Evolutionary conservation across 2,113 vertebrate species (phyloP).

Genomic region (Psettodes erumei): DNA sequence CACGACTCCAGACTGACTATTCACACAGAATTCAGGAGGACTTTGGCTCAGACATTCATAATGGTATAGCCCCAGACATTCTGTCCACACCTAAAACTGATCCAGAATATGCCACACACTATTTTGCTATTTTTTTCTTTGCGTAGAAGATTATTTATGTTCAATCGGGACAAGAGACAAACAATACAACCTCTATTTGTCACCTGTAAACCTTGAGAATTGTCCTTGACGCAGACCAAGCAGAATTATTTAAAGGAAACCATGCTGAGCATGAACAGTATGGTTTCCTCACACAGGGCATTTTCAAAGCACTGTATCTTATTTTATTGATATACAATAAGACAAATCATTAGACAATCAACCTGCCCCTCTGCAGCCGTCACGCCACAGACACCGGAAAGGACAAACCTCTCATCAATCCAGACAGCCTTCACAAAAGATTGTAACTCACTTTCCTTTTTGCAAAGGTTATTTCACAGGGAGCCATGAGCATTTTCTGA

Average conservation of each 20-base stretch:
- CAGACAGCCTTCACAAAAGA: slow-evolving; percentile 1
- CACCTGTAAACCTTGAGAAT: slow-evolving; percentile 37
- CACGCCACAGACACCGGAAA: slow-evolving; percentile 10
- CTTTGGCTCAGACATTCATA: slow-evolving; percentile 6
- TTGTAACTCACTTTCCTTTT: slow-evolving; percentile 30
- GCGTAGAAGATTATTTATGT: slow-evolving; percentile 41
- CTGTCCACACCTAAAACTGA: slow-evolving; percentile 11
- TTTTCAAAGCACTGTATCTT: slow-evolving; percentile 25
- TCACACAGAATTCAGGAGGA: slow-evolving; percentile 36
- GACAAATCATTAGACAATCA: slow-evolving; percentile 40
- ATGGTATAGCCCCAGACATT: not conserved
- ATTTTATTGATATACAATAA: slow-evolving; percentile 49
- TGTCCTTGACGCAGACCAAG: not conserved
- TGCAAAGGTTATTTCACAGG: slow-evolving; percentile 11
- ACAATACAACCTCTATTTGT: slow-evolving; percentile 38
- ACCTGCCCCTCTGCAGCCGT: not conserved
- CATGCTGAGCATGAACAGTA: slow-evolving; percentile 12
- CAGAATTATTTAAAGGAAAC: slow-evolving; percentile 14
- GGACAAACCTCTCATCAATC: slow-evolving; percentile 54
- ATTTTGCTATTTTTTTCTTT: not conserved
- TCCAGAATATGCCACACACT: not conserved
- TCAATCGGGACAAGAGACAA: slow-evolving; percentile 11
- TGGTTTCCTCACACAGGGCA: slow-evolving; percentile 10
- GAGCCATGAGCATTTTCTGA: slow-evolving; percentile 14
- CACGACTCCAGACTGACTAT: slow-evolving; percentile 31